Evolutionary conservation across 2,888 invertebrate genomes (phyloP), one percentile per base, ranked within the genome.

Genomic region (Diarsia mendica): DNA sequence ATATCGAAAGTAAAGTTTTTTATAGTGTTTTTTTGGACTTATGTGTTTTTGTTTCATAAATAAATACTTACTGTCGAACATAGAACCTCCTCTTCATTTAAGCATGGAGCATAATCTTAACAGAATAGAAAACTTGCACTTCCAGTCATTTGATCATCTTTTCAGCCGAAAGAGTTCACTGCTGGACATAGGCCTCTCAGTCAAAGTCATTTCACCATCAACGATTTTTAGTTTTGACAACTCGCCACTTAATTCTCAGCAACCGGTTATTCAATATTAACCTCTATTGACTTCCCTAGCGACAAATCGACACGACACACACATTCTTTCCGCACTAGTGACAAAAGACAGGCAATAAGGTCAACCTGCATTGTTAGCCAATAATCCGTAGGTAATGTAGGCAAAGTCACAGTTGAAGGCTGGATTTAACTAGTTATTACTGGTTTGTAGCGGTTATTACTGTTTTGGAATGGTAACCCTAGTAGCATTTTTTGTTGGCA

Each of bases 371-470:
- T 82, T 83, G 74, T 73, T 72, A 58, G 83, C 67, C 72, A 83
- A 80, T 80, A 80, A 83, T 80, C 83, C 79, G 9, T 8, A 60
- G 15, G 13, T 61, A 75, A 75, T 79, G 63, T 69, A 60, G 65
- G 70, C 83, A 64, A 71, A 81, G 72, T 73, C 79, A 71, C 74
- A 79, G 83, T 63, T 81, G 81, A 81, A 81, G 83, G 81, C 60
- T 55, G 49, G 23, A 33, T 58, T 18, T 67, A 69, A 72, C 66
- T 78, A 44, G 66, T 82, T 63, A 79, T 81, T 69, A 70, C 66
- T 67, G 33, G 23, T 15, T 61, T n/a, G 53, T 69, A 49, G 68
- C 55, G 33, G 82, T 79, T 61, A 81, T 79, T 75, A 79, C 68
- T 2, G 33, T 68, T 74, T 66, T 13, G 28, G 10, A 53, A 13